Conservation (phyloP, 2,113 vertebrate genomes). For the Mustelus asterias region DNA sequence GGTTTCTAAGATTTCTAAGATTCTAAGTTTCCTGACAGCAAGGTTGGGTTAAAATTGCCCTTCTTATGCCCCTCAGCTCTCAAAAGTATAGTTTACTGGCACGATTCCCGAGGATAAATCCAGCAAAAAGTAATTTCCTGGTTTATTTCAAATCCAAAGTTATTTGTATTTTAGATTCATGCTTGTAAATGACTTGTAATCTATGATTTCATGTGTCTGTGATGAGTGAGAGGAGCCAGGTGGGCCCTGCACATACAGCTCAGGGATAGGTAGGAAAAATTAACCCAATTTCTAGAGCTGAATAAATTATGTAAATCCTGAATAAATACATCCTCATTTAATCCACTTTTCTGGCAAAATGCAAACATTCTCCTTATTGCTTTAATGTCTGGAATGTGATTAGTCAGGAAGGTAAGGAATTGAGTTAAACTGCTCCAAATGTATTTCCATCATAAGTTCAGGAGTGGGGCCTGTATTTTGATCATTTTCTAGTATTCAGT, state of each 20-base stretch:
- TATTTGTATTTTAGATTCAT: background rate
- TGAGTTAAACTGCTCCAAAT: background rate
- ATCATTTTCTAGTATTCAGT: background rate
- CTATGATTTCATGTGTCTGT: background rate
- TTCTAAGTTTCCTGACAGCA: background rate
- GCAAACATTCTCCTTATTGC: background rate
- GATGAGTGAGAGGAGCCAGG: slow-evolving; percentile 17
- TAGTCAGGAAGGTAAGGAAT: background rate
- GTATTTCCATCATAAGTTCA: background rate
- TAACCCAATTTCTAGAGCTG: background rate
- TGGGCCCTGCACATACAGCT: background rate
- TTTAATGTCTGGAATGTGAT: background rate
- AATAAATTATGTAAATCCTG: slow-evolving; percentile 19
- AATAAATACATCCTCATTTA: background rate
- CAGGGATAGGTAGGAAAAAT: background rate
- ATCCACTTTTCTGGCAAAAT: background rate
- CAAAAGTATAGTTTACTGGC: background rate
- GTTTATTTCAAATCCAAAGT: slow-evolving; percentile 14
- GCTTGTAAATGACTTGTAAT: slow-evolving; percentile 24
- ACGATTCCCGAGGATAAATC: background rate
- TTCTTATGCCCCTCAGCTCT: background rate
- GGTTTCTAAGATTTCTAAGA: too few species aligned
- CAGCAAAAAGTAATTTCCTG: background rate
- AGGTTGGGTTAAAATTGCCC: background rate
- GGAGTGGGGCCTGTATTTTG: background rate